Conservation (phyloP, 1,140 invertebrate genomes). For the Aphelenchoides avenae region DNA sequence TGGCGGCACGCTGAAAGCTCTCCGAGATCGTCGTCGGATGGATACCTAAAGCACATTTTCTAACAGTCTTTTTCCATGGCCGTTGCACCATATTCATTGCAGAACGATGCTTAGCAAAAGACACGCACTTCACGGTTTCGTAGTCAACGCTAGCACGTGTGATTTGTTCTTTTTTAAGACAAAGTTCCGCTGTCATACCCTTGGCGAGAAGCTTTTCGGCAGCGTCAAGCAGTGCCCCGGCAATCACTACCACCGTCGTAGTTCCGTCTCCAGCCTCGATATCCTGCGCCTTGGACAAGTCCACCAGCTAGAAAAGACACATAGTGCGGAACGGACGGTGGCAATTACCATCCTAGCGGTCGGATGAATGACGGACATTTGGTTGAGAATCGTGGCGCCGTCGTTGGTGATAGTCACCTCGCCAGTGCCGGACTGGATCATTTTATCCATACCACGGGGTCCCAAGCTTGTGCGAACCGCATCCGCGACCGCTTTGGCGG, state of each 20-base stretch:
- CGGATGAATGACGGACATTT: constrained; percentile 97
- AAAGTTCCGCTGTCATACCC: constrained; percentile 62
- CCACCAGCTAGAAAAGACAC: constrained; percentile 74
- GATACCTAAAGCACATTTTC: constrained; percentile 67
- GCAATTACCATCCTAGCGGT: constrained; percentile 90
- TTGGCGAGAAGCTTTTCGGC: constrained; percentile 83
- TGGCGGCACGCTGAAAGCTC: constrained; percentile 83
- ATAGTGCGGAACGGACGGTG: constrained; percentile 8
- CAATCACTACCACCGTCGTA: constrained; percentile 85
- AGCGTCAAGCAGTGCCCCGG: constrained; percentile 88
- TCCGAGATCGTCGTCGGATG: constrained; percentile 96
- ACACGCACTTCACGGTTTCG: too few species aligned
- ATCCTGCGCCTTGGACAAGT: constrained; percentile 95
- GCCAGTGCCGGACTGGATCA: constrained; percentile 95
- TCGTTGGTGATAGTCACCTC: constrained; percentile 98
- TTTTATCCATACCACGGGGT: constrained; percentile 99
- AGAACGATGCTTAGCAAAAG: not conserved
- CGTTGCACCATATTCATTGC: not conserved
- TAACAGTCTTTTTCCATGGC: constrained; percentile 17
- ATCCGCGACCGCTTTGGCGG: constrained; percentile 97
- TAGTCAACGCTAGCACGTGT: too few species aligned
- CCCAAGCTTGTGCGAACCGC: constrained; percentile 96
- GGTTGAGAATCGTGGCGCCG: constrained; percentile 96
- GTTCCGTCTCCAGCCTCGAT: constrained; percentile 98
- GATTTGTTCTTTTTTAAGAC: too few species aligned